phyloP scores from a whole-genome alignment of 2,113 vertebrate species.

The Thryonomys swinderianus region DNA sequence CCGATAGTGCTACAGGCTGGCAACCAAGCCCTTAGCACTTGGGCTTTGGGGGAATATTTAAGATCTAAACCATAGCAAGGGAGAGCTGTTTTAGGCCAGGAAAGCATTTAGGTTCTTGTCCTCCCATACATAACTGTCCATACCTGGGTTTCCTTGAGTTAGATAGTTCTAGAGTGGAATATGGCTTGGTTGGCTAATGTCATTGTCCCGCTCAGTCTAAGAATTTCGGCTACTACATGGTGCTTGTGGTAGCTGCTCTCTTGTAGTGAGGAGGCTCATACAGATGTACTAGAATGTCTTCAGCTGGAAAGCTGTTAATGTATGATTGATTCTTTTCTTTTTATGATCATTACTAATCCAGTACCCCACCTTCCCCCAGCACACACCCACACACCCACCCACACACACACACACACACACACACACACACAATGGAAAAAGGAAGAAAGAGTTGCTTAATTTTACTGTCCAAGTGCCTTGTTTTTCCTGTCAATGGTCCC shows the following conservation, averaged over 20 bases:
- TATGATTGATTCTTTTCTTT: neutral
- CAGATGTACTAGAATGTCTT: neutral
- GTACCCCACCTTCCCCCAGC: neutral
- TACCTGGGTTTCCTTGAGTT: neutral
- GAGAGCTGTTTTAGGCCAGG: neutral
- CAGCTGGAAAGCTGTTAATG: conserved; percentile 16
- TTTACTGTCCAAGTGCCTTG: neutral
- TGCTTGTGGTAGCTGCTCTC: neutral
- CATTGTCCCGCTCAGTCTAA: neutral
- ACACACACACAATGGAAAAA: too few species aligned
- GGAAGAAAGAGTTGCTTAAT: neutral
- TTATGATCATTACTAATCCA: neutral
- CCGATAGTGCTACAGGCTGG: neutral
- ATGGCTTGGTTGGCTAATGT: neutral
- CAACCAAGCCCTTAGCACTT: neutral
- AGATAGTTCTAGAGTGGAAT: neutral
- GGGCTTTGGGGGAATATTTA: neutral
- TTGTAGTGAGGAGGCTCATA: neutral
- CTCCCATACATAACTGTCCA: neutral
- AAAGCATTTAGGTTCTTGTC: neutral
- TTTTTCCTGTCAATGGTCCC: neutral
- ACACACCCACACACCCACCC: too few species aligned
- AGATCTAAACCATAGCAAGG: neutral
- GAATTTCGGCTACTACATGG: neutral
- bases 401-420: too few species aligned